Base-by-base conservation (phyloP, 2,888 invertebrate species). In the Eulithis testata region DNA sequence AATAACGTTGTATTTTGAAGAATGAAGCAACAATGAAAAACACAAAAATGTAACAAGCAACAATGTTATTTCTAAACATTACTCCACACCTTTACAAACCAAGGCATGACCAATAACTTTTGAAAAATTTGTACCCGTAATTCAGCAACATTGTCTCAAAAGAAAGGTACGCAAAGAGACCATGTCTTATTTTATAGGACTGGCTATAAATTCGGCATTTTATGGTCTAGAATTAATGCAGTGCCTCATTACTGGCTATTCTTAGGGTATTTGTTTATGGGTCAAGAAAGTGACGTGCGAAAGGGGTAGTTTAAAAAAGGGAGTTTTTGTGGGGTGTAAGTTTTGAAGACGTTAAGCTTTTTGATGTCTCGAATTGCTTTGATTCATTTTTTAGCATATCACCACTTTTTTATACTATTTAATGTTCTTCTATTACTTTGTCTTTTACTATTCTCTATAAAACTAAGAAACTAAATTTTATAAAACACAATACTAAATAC, bases 161-260 rank as follows among this genome's bases (percentile, higher is more conserved):
- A 76, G 73, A 84, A 84, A 82, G 79, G 81, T 82, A 79, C 74
- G 75, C 74, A 81, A 85, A 87, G 83, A 82, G 82, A 89, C 90
- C 91, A 81, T 90, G 88, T 88, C 91, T 79, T 84, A 90, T 91
- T 91, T 91, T 87, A 91, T 90, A 88, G 89, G 84, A 88, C 91
- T 83, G 85, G 87, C 83, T 86, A 89, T 93, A 93, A 92, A 92
- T 90, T 88, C 80, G 76, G 77, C 81, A 91, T 79, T 93, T 93
- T 93, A 93, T 91, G 89, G 84, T 80, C 89, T 90, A 90, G 91
- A 91, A 90, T 90, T 90, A 91, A 92, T 89, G 85, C 82, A 82
- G 78, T 77, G 80, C 81, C 89, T 93, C 93, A 93, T 93, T 93
- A 93, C 88, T 75, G 87, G 83, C 86, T 86, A 92, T 93, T 92